Base-by-base conservation (phyloP, 2,888 invertebrate species). In the Yponomeuta malinellus region DNA sequence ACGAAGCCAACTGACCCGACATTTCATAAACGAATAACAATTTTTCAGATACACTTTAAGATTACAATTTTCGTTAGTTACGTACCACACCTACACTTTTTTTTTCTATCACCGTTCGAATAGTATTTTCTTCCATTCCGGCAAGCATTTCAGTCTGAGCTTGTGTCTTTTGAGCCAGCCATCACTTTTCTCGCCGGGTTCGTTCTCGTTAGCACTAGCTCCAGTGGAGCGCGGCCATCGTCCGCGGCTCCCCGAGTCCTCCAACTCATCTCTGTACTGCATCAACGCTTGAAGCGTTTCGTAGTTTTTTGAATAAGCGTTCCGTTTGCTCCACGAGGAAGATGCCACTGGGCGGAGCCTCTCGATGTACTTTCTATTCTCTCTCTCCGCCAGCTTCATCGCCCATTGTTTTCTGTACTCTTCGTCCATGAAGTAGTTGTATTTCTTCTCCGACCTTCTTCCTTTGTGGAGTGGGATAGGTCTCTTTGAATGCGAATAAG, bases 321-420 rank as follows among this genome's bases (percentile, higher is more conserved):
- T 65, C 12, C 52, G 52, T 59, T 12, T 59, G 5, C 52, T 15
- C 52, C 15, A 12, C 12, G 15, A 12, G 2, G 52, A 4, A 9
- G 15, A 15, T 12, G 43, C 0, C 43, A 59, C 52, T 3, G 15
- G 52, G 15, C 52, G 12, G n/a, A 29, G 31, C 10, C 3, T 65
- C 31, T 65, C 23, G 8, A 10, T 23, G 29, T 29, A 31, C 31
- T 1, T 65, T 3, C 31, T 65, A 23, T 31, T 23, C 9, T 65
- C 65, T 65, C 65, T 15, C 29, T 65, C 29, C 65, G 65, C 65
- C 3, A 85, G 73, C 37, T 77, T 78, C 72, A 88, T 87, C 72
- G 84, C 79, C 84, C 87, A 87, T 48, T 81, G 76, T n/a, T 84
- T 79, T 64, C 84, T 79, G 72, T 85, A 80, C 73, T 88, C 87